Evolutionary conservation across 2,888 invertebrate species (phyloP).

Genomic region (Sinhomidia bicolor): DNA sequence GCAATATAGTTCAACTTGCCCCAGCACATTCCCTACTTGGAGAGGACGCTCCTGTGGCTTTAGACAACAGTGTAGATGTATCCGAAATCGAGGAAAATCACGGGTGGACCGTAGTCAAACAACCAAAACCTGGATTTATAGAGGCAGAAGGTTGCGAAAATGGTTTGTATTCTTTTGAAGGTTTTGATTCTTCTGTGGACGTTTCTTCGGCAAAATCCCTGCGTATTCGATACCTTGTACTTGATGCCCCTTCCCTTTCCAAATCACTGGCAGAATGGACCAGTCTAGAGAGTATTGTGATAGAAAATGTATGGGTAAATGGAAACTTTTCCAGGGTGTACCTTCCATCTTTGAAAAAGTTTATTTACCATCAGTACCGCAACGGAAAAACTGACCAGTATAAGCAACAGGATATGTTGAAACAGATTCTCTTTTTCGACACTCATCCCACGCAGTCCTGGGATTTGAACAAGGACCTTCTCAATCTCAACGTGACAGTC

Average conservation of each 20-base stretch:
- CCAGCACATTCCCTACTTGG: slow-evolving; percentile 37
- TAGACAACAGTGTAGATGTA: neutral
- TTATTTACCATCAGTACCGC: slow-evolving; percentile 56
- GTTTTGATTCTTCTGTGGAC: slow-evolving; percentile 21
- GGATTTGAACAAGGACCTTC: slow-evolving; percentile 53
- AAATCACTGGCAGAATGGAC: slow-evolving; percentile 37
- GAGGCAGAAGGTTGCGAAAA: slow-evolving; percentile 63
- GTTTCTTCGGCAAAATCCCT: neutral
- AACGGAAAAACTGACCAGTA: slow-evolving; percentile 54
- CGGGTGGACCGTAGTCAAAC: slow-evolving; percentile 37
- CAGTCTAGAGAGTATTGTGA: slow-evolving; percentile 46
- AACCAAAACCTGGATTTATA: slow-evolving; percentile 38
- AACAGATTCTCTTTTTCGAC: slow-evolving; percentile 62
- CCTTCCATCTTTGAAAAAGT: slow-evolving; percentile 50
- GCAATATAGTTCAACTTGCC: slow-evolving; percentile 4
- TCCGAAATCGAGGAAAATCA: neutral
- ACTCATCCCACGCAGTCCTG: slow-evolving; percentile 25
- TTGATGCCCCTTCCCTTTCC: slow-evolving; percentile 44
- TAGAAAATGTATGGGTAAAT: slow-evolving; percentile 59
- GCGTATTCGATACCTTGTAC: slow-evolving; percentile 37
- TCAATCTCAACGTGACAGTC: slow-evolving; percentile 42
- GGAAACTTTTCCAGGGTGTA: slow-evolving; percentile 57
- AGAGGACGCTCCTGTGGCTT: neutral
- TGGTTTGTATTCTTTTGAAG: slow-evolving; percentile 55
- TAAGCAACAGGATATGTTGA: slow-evolving; percentile 36